These are phyloP conservation scores for Ceyx melanurus DNA, from an alignment of 2,113 vertebrate genomes.

Conservation along the genomic window DNA sequence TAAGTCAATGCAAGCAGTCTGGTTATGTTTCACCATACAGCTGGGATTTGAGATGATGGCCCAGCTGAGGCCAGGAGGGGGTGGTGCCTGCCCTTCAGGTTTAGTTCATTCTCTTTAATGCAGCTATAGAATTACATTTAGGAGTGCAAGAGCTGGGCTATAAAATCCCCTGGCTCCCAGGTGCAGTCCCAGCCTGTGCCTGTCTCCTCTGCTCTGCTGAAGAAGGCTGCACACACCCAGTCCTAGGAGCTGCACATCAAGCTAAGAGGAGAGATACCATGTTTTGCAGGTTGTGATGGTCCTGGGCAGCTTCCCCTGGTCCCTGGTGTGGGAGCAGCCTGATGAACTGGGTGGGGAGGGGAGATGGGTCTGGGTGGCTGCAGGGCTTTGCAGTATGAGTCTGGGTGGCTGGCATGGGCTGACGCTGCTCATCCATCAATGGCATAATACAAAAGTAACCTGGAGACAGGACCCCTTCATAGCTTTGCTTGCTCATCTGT, in stretches of 20 bases:
- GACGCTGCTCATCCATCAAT: rapidly evolving
- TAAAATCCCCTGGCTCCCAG: neutral
- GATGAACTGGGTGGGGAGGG: neutral
- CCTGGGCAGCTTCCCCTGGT: neutral
- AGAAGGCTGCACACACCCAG: rapidly evolving
- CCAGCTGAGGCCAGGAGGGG: neutral
- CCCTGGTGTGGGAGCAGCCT: neutral
- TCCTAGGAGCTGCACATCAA: too few relatives aligned
- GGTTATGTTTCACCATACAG: neutral
- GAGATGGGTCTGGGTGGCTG: neutral
- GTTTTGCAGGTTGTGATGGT: neutral
- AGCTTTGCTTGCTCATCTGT: neutral
- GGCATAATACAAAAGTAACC: neutral
- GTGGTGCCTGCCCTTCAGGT: neutral
- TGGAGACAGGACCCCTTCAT: neutral
- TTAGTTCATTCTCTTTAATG: neutral
- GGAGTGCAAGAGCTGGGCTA: neutral
- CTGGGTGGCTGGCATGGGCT: neutral
- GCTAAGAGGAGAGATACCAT: neutral
- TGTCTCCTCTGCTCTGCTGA: neutral
- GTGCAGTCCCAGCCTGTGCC: neutral
- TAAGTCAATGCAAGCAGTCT: neutral
- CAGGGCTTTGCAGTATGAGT: neutral
- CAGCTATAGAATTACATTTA: neutral
- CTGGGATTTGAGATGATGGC: neutral